phyloP scores from a whole-genome alignment of 37 sponge, comb jelly and placozoan genomes.

The Chondrilla cf. caribensis region DNA sequence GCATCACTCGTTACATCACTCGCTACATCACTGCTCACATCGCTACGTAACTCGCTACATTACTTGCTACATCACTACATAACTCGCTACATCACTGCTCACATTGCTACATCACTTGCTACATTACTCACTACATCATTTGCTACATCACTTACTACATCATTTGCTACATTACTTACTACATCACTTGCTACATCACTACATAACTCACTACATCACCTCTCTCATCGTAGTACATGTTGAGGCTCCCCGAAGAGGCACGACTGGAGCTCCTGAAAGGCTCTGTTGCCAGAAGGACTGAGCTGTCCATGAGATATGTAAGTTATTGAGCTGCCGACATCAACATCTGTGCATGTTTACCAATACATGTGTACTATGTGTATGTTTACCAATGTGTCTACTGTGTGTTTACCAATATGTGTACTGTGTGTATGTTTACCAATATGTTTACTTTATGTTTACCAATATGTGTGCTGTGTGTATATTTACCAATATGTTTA shows the following conservation, averaged over 20 bases:
- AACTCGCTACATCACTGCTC: no score
- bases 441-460: not conserved
- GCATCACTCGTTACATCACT: no score
- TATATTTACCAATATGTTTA: not conserved
- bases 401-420: not conserved
- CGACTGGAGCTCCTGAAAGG: slow-evolving; percentile 72
- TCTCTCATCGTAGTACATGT: slow-evolving; percentile 22
- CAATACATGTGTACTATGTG: not conserved
- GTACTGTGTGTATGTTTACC: not conserved
- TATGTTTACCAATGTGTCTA: not conserved
- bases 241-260: slow-evolving; percentile 49
- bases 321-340: no score
- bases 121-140: no score
- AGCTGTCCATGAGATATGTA: slow-evolving; percentile 53
- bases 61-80: no score
- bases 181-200: no score
- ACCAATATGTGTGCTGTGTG: not conserved
- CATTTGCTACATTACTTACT: no score
- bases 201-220: no score
- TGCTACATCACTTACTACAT: no score
- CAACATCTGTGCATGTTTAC: not conserved
- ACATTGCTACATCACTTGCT: no score
- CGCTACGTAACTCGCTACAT: no score
- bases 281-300: slow-evolving; percentile 48
- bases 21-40: no score